A percentile compares a stretch with the other conserved stretches of the same genome.
Evolutionary conservation across 2,797 vertebrate genomes (phyloP).

Genomic region (Epinephelus awoara): DNA sequence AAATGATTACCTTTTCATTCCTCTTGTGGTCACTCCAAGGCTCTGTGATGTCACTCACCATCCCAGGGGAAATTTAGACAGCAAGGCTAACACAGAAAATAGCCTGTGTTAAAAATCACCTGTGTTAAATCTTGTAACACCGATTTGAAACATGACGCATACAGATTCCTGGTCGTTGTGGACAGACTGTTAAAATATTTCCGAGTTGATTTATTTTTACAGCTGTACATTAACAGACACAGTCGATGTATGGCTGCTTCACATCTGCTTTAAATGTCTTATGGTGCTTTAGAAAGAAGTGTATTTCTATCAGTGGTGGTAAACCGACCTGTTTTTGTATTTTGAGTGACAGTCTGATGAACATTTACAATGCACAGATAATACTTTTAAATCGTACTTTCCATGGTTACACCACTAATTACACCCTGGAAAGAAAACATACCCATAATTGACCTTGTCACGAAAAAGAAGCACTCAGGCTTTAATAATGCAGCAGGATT

Average conservation of each 20-base stretch:
- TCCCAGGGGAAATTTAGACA: slow-evolving; percentile 12
- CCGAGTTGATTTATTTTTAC: not conserved
- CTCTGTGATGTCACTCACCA: not conserved
- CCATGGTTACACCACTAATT: slow-evolving; percentile 57
- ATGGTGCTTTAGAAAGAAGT: slow-evolving; percentile 5
- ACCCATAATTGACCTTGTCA: slow-evolving; percentile 51
- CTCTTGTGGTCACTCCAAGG: not conserved
- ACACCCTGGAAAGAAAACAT: slow-evolving; percentile 46
- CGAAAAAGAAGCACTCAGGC: slow-evolving; percentile 40
- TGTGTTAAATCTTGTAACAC: not conserved
- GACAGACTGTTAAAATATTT: not conserved
- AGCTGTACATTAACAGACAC: not conserved
- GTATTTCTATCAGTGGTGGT: slow-evolving; percentile 21
- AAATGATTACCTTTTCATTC: not conserved
- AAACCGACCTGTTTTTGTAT: slow-evolving; percentile 31
- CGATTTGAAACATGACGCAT: not conserved
- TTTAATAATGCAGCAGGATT: slow-evolving; percentile 52
- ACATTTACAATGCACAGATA: slow-evolving; percentile 40
- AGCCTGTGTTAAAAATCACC: not conserved
- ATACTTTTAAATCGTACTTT: slow-evolving; percentile 55
- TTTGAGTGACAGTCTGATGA: slow-evolving; percentile 58
- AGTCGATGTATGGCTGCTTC: not conserved
- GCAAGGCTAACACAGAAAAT: not conserved
- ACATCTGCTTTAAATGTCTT: slow-evolving; percentile 17
- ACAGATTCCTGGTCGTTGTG: not conserved